Base-by-base conservation (phyloP, 2,113 vertebrate genomes). In the Brienomyrus longianalis region DNA sequence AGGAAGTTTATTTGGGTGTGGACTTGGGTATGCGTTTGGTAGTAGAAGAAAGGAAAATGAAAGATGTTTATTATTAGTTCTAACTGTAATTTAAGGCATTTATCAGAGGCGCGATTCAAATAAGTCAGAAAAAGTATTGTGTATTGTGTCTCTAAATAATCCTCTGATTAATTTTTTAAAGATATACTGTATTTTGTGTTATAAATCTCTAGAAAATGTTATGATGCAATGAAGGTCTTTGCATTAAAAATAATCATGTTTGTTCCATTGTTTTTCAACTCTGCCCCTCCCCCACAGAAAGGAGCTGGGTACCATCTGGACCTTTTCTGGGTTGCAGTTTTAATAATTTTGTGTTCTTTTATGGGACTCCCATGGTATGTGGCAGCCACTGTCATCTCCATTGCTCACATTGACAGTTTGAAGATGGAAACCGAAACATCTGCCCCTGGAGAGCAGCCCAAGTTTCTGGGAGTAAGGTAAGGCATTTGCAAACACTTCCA, bases 361-460 rank as follows among this genome's bases (percentile, higher is more conserved):
- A 98, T 99, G 98, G 98, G 96, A 13, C 95, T 99, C 87, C 98
- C 98, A 0, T 99, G 98, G 98, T 99, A 99, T 0, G 98, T 99
- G 50, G 98, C 98, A 4, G 98, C 98, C 50, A 99, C 98, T 0
- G 98, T 99, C 23, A 99, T 99, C 94, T 99, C 98, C 90, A 99
- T 99, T 0, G 98, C 98, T 59, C 98, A 99, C 93, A 99, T 99
- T 0, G 98, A 99, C 96, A 99, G 98, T 93, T 94, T 99, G 94
- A 99, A 99, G 96, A 99, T 99, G 98, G 98, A 99, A 92, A 99
- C 98, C 0, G 98, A 99, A 90, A 99, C 98, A 0, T 99, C 98
- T 0, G 98, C 98, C 15, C 98, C 98, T 0, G 98, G 98, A 89
- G 98, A 99, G 23, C 98, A 98, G 91, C 98, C 98, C 0, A 99